These are phyloP conservation scores for Corbicula japonica DNA, from an alignment of 2,888 invertebrate species.

Conservation along the genomic window DNA sequence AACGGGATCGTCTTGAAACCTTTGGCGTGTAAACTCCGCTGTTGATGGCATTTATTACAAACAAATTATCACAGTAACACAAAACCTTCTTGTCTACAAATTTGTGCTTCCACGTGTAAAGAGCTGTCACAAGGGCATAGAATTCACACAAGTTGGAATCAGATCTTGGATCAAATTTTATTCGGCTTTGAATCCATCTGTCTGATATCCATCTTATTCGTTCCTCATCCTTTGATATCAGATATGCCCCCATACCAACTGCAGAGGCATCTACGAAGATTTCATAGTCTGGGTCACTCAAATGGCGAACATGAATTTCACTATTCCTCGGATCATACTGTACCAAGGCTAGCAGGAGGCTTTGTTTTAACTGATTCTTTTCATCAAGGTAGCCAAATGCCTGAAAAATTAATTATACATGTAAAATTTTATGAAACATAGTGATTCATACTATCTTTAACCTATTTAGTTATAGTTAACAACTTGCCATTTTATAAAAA, in stretches of 20 bases:
- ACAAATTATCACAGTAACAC: constrained; percentile 66
- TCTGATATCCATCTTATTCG: constrained; percentile 67
- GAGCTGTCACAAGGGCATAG: constrained; percentile 71
- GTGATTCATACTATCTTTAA: too few relatives aligned
- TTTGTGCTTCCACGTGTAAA: constrained; percentile 78
- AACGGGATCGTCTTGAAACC: constrained; percentile 2
- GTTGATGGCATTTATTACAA: constrained; percentile 61
- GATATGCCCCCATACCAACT: constrained; percentile 72
- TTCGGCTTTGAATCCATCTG: constrained; percentile 48
- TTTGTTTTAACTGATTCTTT: constrained; percentile 34
- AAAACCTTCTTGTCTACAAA: constrained; percentile 66
- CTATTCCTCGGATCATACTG: background rate
- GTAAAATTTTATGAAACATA: too few relatives aligned
- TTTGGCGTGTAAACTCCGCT: constrained; percentile 40
- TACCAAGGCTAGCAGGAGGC: constrained; percentile 19
- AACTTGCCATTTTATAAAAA: too few relatives aligned
- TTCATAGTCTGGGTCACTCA: constrained; percentile 65
- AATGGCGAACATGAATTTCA: constrained; percentile 7
- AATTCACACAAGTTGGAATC: constrained; percentile 65
- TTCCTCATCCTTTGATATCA: constrained; percentile 58
- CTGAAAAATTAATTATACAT: constrained; percentile 45
- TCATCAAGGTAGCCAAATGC: constrained; percentile 45
- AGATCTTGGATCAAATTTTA: constrained; percentile 11
- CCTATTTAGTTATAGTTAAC: too few relatives aligned
- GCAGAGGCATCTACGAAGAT: constrained; percentile 73